Conservation (phyloP, 2,888 invertebrate species). For the Aquatica leii region DNA sequence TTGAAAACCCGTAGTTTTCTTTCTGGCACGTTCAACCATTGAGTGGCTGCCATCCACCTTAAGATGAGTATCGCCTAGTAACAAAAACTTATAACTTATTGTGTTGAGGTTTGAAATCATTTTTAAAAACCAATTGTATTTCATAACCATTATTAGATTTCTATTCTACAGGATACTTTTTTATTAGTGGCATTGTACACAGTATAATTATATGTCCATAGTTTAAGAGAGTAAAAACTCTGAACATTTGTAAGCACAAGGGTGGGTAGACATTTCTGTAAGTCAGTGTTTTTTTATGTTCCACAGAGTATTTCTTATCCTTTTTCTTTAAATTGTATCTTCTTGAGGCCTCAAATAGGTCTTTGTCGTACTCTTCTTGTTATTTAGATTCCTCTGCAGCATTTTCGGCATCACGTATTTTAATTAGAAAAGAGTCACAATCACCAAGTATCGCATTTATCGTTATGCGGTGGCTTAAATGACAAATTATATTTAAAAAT, state of each 20-base stretch:
- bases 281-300: slow-evolving; percentile 17
- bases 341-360: neutral
- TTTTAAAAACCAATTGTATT: slow-evolving; percentile 18
- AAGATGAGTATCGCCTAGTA: slow-evolving; percentile 42
- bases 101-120: slow-evolving; percentile 26
- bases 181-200: slow-evolving; percentile 19
- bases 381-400: neutral
- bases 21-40: slow-evolving; percentile 28
- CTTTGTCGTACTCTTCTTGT: neutral
- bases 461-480: too few relatives aligned
- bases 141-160: slow-evolving; percentile 18
- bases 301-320: too few relatives aligned
- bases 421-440: too few relatives aligned
- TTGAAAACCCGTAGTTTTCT: slow-evolving; percentile 26
- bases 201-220: too few relatives aligned
- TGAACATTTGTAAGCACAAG: slow-evolving; percentile 29
- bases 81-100: slow-evolving; percentile 43
- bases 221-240: slow-evolving; percentile 34
- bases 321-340: too few relatives aligned
- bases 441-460: too few relatives aligned
- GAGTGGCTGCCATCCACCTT: slow-evolving; percentile 31
- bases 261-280: slow-evolving; percentile 40
- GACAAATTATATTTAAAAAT: too few relatives aligned
- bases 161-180: too few relatives aligned
- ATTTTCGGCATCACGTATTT: neutral